Percentiles rank a stretch among this genome's conserved stretches.
phyloP scores from a whole-genome alignment of 2,888 invertebrate genomes.

The Esperia sulphurella region DNA sequence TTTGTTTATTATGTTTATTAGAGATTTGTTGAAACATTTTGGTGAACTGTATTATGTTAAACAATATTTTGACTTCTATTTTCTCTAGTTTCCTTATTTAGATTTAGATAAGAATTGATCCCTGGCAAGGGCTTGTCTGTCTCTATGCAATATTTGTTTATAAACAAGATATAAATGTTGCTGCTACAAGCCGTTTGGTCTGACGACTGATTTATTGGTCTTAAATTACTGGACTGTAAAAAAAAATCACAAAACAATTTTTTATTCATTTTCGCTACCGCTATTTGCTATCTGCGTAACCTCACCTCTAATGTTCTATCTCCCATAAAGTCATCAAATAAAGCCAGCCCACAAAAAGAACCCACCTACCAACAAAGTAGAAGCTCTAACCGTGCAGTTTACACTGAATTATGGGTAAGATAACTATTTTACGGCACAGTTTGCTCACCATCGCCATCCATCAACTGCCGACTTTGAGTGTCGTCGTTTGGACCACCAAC shows the following conservation, averaged over 20 bases:
- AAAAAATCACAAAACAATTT: no score
- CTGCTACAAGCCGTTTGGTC: no score
- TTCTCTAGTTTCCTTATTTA: constrained; percentile 39
- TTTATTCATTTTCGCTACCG: no score
- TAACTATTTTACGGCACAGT: constrained; percentile 35
- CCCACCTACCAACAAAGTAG: constrained; percentile 31
- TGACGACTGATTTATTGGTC: no score
- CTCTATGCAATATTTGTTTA: no score
- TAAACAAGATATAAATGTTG: no score
- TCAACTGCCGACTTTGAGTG: constrained; percentile 18
- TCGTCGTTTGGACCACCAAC: constrained; percentile 20
- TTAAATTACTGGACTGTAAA: no score
- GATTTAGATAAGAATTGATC: not conserved
- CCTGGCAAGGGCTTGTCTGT: no score
- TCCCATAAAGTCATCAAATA: constrained; percentile 1
- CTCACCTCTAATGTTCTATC: not conserved
- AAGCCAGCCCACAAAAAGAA: constrained; percentile 17
- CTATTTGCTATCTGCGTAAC: not conserved
- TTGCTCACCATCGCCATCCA: constrained; percentile 15
- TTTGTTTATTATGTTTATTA: constrained; percentile 76
- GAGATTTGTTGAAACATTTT: constrained; percentile 75
- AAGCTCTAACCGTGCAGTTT: constrained; percentile 29
- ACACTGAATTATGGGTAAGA: constrained; percentile 35
- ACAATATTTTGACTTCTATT: constrained; percentile 26
- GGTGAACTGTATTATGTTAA: constrained; percentile 64